These are phyloP conservation scores for Condylura cristata DNA, from an alignment of 2,113 vertebrate species.

Conservation along the genomic window DNA sequence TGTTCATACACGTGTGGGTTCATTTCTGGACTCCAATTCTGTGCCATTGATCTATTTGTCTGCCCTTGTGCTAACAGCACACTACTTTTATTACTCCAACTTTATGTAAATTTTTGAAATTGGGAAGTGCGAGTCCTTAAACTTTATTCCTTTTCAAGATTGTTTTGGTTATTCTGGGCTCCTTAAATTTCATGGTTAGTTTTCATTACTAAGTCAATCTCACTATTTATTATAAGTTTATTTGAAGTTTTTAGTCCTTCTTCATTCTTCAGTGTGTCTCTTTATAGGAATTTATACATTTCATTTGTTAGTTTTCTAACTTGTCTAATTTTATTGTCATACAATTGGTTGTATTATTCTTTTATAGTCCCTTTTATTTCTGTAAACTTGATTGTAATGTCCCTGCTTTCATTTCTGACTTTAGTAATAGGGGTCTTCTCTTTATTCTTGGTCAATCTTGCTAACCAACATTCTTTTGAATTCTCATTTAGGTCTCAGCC, in stretches of 20 bases:
- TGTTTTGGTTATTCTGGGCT: conserved; percentile 10
- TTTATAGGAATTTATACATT: conserved; percentile 53
- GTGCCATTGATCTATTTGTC: not conserved
- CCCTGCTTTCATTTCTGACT: not conserved
- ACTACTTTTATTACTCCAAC: conserved; percentile 25
- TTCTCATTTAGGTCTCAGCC: conserved; percentile 13
- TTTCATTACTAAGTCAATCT: conserved; percentile 48
- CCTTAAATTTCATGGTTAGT: not conserved
- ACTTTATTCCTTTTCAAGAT: conserved; percentile 32
- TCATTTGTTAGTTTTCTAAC: not conserved
- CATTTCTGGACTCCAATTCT: conserved; percentile 37
- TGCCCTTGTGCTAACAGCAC: not conserved
- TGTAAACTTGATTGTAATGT: not conserved
- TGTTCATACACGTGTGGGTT: not conserved
- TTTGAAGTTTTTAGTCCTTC: conserved; percentile 50
- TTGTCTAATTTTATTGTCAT: conserved; percentile 18
- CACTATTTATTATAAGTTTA: conserved; percentile 36
- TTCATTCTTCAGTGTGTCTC: not conserved
- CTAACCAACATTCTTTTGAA: not conserved
- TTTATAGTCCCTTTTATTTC: conserved; percentile 44
- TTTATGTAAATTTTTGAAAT: conserved; percentile 44
- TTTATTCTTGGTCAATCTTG: conserved; percentile 27
- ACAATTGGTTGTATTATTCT: conserved; percentile 8
- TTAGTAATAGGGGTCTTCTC: conserved; percentile 38
- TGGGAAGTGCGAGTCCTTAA: not conserved